Base-by-base conservation (phyloP, 92 coral and sea anemone species). In the Hydrozoanthus gracilis region DNA sequence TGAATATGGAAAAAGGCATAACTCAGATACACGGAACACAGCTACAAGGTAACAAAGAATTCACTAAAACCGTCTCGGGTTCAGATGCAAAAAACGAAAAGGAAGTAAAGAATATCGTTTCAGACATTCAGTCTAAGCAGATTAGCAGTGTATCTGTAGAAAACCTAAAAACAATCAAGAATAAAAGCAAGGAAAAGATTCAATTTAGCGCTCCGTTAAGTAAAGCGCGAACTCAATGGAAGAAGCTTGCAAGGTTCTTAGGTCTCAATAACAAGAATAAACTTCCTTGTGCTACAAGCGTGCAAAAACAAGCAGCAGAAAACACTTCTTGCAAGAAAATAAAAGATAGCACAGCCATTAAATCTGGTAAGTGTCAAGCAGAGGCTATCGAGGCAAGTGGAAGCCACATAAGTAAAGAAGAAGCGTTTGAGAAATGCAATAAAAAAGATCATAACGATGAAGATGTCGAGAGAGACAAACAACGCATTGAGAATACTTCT, bases 221-320 rank as follows among this genome's bases (percentile, higher is more conserved):
- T n/a, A 58, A 12, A 6, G 84, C 44, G 7, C 16, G 72, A 18
- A 20, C 47, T 4, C 61, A 73, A 2, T 80, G 85, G 85, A 65
- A 51, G 16, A 80, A 80, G 11, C 85, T 80, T 6, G 74, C 69
- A 65, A 27, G 74, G 48, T 15, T 80, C 54, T 64, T 60, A 17
- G 51, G 85, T 6, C 74, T 80, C 44, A 20, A 69, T 16, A 80
- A 46, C 14, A 66, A 60, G 10, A 44, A 9, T 3, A 48, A 16
- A 13, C 61, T 49, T 8, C 61, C 83, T 78, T 35, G 47, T 12
- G 3, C 58, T n/a, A 61, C 67, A 48, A 45, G 17, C n/a, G 73
- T 55, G 5, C 12, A 60, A 74, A 79, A n/a, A 6, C 17, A 47
- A 8, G 13, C 84, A 62, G 3, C 5, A 64, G 16, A 20, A 27